A percentile compares a stretch with the other conserved stretches of the same genome.
Evolutionary conservation across 2,113 vertebrate species (phyloP).

Genomic region (Sinosuthora webbiana): DNA sequence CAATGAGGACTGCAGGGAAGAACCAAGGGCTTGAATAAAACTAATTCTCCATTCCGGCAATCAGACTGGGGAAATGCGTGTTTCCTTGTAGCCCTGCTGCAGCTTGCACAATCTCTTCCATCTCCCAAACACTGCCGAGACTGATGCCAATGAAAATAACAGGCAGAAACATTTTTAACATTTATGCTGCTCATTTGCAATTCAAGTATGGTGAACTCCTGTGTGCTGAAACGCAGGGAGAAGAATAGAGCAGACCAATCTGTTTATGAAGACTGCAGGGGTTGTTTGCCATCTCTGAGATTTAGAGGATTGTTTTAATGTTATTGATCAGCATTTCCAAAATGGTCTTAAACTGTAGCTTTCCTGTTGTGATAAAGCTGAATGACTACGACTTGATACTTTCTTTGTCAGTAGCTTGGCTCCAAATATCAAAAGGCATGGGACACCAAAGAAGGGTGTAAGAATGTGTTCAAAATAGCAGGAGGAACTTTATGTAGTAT

Average conservation of each 20-base stretch:
- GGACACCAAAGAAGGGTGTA: not conserved
- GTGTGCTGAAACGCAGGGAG: not conserved
- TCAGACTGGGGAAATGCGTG: not conserved
- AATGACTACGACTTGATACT: not conserved
- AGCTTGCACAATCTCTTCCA: not conserved
- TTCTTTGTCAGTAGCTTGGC: not conserved
- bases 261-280: not conserved
- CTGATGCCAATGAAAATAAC: conserved; percentile 7
- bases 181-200: not conserved
- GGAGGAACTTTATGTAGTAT: not conserved
- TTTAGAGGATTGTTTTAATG: not conserved
- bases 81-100: not conserved
- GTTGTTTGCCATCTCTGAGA: not conserved
- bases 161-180: not conserved
- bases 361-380: not conserved
- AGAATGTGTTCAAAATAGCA: not conserved
- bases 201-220: not conserved
- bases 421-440: not conserved
- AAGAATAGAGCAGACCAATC: not conserved
- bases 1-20: not conserved
- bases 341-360: not conserved
- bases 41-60: not conserved
- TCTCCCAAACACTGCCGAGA: not conserved
- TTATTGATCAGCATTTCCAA: not conserved
- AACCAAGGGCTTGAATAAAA: not conserved